Base-by-base conservation (phyloP, 2,113 vertebrate genomes). In the Nothobranchius furzeri region DNA sequence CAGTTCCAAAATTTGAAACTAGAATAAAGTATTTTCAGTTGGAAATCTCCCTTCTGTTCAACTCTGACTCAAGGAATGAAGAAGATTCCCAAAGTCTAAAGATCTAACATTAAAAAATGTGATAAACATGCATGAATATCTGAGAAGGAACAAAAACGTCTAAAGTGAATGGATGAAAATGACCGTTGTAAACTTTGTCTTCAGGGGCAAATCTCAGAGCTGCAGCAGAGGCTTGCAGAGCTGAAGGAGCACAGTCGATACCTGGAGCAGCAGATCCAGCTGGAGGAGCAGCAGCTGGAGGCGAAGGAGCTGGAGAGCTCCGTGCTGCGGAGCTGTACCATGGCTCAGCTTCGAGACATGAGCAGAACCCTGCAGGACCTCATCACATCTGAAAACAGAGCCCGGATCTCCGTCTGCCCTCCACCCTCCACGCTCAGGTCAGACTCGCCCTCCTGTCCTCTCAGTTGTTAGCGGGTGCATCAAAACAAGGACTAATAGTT, bases 171-270 rank as follows among this genome's bases (percentile, higher is more conserved):
- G 10, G 40, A n/a, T 20, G 6, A 20, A 20, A 42, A 42, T 10
- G 0, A 3, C 10, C 42, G 12, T 10, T 49, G n/a, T 49, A 7
- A 37, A 37, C 4, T 7, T 9, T 40, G 12, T 36, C 43, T 17
- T 14, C 90, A 98, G 96, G 92, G 85, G 76, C 95, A 97, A 90
- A 94, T 95, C 0, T 74, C 89, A 58, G 90, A 88, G 54, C 90
- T 98, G 11, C 93, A 87, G 89, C 85, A 66, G 64, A 92, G 89
- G 78, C 76, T 97, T 88, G 54, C 78, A 1, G 25, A 80, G 54
- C 90, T 96, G 76, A 92, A 91, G 87, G 90, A 85, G 17, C 90
- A 82, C 82, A 93, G 93, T 63, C 81, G 76, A 8, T 82, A 91
- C 46, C 88, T 96, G 81, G 90, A 89, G 70, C 79, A 60, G 78